A percentile compares a stretch with the other conserved stretches of the same genome.
Conservation (phyloP, 2,888 invertebrate genomes). For the Orchestes rusci region DNA sequence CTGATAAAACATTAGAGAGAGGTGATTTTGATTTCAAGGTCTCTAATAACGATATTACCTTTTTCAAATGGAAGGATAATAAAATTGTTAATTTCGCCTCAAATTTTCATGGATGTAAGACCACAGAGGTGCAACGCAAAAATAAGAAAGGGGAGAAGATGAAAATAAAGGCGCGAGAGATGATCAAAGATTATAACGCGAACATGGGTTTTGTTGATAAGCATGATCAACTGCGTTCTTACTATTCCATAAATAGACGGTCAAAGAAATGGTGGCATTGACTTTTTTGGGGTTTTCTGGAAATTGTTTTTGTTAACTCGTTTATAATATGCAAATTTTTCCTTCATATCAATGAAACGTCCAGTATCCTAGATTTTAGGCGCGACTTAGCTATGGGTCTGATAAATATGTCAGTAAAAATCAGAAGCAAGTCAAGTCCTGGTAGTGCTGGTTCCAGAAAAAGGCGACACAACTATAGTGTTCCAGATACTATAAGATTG, state of each 20-base stretch:
- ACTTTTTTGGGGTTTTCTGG: constrained; percentile 28
- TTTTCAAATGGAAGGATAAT: constrained; percentile 4
- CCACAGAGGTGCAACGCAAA: too few species aligned
- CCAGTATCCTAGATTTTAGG: too few species aligned
- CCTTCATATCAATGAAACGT: too few species aligned
- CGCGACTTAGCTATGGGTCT: too few species aligned
- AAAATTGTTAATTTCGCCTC: constrained; percentile 26
- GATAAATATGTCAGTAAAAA: too few species aligned
- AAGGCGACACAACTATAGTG: too few species aligned
- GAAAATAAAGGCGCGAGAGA: too few species aligned
- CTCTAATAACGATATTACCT: neutral
- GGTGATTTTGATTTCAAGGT: constrained; percentile 1
- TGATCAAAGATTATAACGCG: constrained; percentile 32
- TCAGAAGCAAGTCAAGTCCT: too few species aligned
- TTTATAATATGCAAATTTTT: constrained; percentile 10
- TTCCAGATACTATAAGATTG: too few species aligned
- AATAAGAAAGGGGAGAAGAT: too few species aligned
- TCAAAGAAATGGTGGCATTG: constrained; percentile 33
- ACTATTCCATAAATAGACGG: constrained; percentile 32
- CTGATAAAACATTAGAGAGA: constrained; percentile 3
- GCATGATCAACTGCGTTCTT: constrained; percentile 29
- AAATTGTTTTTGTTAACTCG: constrained; percentile 28
- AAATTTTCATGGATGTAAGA: too few species aligned
- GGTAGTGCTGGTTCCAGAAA: too few species aligned
- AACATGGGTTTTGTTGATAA: constrained; percentile 35